phyloP scores from a whole-genome alignment of 1,140 invertebrate species.

The Drosophila fuyamai region DNA sequence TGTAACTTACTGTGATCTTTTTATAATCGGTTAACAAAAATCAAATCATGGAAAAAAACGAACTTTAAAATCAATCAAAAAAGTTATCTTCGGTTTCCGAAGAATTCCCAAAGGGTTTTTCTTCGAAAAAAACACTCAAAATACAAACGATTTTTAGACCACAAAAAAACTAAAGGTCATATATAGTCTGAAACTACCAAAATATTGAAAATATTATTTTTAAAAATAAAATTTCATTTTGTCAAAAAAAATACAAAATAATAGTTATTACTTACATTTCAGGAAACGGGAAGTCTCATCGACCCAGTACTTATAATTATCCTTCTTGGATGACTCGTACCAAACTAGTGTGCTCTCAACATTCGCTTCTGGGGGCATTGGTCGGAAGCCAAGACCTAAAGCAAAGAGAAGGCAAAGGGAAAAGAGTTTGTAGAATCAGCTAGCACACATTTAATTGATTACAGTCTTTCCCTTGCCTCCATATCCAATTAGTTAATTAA shows the following conservation, averaged over 20 bases:
- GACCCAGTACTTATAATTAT: constrained; percentile 92
- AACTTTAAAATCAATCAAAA: constrained; percentile 1
- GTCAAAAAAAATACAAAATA: neutral
- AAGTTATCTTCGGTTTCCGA: neutral
- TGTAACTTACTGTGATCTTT: constrained; percentile 69
- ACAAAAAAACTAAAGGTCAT: too few relatives aligned
- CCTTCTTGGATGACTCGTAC: constrained; percentile 92
- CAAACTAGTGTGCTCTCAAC: constrained; percentile 97
- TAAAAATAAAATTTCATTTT: neutral
- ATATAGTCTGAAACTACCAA: too few relatives aligned
- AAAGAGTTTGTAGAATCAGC: neutral
- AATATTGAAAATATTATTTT: neutral
- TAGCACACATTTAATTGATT: neutral
- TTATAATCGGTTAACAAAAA: constrained; percentile 45
- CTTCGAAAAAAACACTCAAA: too few relatives aligned
- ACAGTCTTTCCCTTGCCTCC: neutral
- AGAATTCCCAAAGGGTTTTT: too few relatives aligned
- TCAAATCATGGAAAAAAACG: constrained; percentile 36
- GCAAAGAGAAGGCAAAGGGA: constrained; percentile 4
- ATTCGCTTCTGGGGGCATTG: constrained; percentile 94
- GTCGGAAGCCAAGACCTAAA: constrained; percentile 95
- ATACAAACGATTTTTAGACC: too few relatives aligned
- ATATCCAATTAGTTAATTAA: constrained; percentile 3
- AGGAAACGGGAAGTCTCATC: constrained; percentile 86
- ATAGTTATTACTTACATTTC: constrained; percentile 64